phyloP scores from a whole-genome alignment of 2,113 vertebrate species.

The Ciconia stormi region DNA sequence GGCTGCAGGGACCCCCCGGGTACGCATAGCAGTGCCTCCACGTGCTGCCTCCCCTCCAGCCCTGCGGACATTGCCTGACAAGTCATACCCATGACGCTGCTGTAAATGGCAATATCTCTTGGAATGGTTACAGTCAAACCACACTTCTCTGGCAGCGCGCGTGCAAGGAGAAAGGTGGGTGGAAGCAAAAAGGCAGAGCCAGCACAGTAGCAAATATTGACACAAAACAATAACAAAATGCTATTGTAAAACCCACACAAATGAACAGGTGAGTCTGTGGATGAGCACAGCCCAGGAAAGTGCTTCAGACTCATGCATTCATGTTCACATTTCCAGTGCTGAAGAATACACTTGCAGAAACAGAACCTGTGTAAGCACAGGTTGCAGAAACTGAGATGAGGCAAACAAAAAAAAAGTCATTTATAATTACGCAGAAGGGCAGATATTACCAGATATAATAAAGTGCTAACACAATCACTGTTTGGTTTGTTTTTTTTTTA shows the following conservation, averaged over 20 bases:
- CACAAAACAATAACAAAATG: conserved; percentile 14
- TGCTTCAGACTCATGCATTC: neutral
- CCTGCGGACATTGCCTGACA: rapidly evolving
- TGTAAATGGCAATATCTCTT: neutral
- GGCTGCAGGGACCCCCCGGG: neutral
- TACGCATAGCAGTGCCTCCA: rapidly evolving
- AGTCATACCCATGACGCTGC: neutral
- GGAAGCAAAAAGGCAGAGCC: conserved; percentile 27
- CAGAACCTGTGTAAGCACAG: neutral
- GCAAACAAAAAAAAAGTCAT: neutral
- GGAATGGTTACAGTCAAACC: conserved; percentile 7
- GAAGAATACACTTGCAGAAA: neutral
- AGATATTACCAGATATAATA: neutral
- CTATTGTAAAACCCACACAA: neutral
- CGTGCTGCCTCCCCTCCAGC: neutral
- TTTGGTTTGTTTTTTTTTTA: neutral
- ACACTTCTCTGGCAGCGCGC: neutral
- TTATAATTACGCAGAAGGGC: neutral
- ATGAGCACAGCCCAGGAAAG: neutral
- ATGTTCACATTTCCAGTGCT: neutral
- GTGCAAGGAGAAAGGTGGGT: neutral
- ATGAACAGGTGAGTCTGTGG: neutral
- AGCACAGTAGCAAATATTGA: neutral
- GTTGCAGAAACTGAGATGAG: neutral
- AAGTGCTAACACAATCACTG: neutral